Conservation (phyloP, 2,113 vertebrate genomes). For the Pseudorectes ferrugineus region DNA sequence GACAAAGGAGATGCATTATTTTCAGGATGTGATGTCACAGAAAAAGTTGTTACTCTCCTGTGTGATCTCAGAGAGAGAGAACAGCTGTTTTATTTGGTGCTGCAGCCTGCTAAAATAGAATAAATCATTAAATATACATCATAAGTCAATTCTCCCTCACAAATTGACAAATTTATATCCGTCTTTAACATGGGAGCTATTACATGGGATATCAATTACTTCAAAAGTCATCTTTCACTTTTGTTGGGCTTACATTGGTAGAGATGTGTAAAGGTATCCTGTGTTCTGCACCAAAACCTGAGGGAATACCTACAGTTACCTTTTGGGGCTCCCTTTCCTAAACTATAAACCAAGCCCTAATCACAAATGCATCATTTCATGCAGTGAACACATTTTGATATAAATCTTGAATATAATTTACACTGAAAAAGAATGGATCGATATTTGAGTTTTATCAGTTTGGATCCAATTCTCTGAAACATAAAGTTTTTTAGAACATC, state of each 20-base stretch:
- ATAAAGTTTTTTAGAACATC: conserved; percentile 60
- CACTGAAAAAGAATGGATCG: conserved; percentile 52
- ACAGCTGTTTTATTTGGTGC: background rate
- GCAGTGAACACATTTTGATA: conserved; percentile 26
- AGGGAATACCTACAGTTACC: background rate
- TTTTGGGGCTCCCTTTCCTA: conserved; percentile 36
- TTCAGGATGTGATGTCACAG: background rate
- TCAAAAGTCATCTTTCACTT: conserved; percentile 47
- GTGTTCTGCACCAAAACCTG: conserved; percentile 8
- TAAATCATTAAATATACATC: conserved; percentile 50
- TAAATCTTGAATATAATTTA: conserved; percentile 62
- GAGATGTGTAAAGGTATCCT: conserved; percentile 30
- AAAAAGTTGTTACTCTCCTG: background rate
- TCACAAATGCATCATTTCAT: conserved; percentile 1
- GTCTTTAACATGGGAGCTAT: conserved; percentile 35
- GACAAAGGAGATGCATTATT: background rate
- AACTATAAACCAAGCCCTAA: conserved; percentile 43
- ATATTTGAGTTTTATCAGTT: conserved; percentile 62
- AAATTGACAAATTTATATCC: conserved; percentile 65
- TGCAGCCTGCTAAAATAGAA: conserved; percentile 47
- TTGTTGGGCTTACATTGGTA: conserved; percentile 17
- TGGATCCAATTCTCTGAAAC: conserved; percentile 49
- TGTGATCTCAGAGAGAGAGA: background rate
- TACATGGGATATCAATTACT: conserved; percentile 61
- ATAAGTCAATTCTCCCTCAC: conserved; percentile 46